Percentiles rank a stretch among this genome's conserved stretches.
These are phyloP conservation scores for Hypolimnas misippus DNA, from an alignment of 2,888 invertebrate species.

Conservation along the genomic window DNA sequence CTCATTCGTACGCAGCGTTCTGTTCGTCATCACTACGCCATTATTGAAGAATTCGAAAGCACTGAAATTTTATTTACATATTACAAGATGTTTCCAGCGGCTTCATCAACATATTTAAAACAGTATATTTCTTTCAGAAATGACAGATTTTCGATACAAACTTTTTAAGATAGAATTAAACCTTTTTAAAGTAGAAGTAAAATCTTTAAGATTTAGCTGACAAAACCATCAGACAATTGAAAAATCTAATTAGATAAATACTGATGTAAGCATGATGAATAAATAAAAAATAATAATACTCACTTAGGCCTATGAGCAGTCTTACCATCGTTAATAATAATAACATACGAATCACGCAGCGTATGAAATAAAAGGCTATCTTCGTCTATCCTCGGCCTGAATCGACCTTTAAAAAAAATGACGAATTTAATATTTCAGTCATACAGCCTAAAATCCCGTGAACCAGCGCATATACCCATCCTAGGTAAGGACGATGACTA, in stretches of 20 bases:
- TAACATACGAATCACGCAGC: conserved; percentile 96
- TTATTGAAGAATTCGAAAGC: conserved; percentile 97
- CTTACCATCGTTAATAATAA: conserved; percentile 94
- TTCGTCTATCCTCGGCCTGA: conserved; percentile 72
- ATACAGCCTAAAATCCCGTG: too few species aligned
- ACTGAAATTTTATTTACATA: conserved; percentile 66
- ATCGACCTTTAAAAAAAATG: conserved; percentile 59
- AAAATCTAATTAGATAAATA: not conserved
- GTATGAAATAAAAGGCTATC: conserved; percentile 94
- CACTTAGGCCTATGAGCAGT: conserved; percentile 97
- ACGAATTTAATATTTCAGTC: too few species aligned
- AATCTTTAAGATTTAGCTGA: not conserved
- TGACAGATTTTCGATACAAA: too few species aligned
- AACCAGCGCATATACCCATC: too few species aligned
- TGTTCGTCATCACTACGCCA: conserved; percentile 94
- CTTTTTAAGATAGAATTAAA: too few species aligned
- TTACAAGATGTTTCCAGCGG: too few species aligned
- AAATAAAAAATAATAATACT: conserved; percentile 57
- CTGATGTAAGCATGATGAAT: not conserved
- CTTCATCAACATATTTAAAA: too few species aligned
- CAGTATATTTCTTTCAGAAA: too few species aligned
- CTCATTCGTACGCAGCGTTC: conserved; percentile 93
- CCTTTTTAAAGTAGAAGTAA: too few species aligned
- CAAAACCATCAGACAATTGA: not conserved
- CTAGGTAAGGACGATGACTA: too few species aligned